A percentile compares a stretch with the other conserved stretches of the same genome.
phyloP scores from a whole-genome alignment of 2,888 invertebrate genomes.

The Platycheirus albimanus region DNA sequence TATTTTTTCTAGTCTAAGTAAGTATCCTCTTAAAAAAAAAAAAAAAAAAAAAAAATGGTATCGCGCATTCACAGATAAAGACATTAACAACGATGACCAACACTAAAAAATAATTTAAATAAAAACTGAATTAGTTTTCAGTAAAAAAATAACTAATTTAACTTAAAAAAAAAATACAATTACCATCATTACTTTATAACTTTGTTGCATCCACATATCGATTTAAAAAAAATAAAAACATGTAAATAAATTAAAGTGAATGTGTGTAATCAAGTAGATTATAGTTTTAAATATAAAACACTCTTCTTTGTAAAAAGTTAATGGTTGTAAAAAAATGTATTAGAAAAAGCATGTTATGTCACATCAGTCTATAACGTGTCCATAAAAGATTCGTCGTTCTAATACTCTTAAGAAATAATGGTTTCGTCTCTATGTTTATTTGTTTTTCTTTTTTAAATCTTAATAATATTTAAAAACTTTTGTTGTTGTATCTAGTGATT shows the following conservation, averaged over 20 bases:
- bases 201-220: slow-evolving; percentile 56
- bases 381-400: not conserved
- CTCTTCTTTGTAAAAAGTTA: slow-evolving; percentile 59
- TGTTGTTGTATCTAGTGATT: too few relatives aligned
- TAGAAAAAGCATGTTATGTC: slow-evolving; percentile 17
- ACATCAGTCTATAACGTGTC: slow-evolving; percentile 6
- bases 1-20: slow-evolving; percentile 48
- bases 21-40: slow-evolving; percentile 11
- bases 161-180: slow-evolving; percentile 10
- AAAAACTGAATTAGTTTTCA: not conserved
- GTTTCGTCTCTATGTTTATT: not conserved
- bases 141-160: too few relatives aligned
- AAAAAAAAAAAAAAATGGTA: slow-evolving; percentile 18
- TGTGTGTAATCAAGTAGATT: slow-evolving; percentile 43
- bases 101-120: slow-evolving; percentile 23
- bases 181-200: slow-evolving; percentile 27
- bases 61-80: slow-evolving; percentile 20
- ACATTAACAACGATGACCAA: slow-evolving; percentile 47
- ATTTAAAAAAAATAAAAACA: slow-evolving; percentile 30
- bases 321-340: slow-evolving; percentile 63
- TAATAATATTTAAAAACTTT: too few relatives aligned
- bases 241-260: slow-evolving; percentile 65
- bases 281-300: slow-evolving; percentile 33
- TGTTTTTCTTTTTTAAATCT: not conserved
- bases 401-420: not conserved